Evolutionary conservation across 2,888 invertebrate species (phyloP).

Genomic region (Thumatha senex): DNA sequence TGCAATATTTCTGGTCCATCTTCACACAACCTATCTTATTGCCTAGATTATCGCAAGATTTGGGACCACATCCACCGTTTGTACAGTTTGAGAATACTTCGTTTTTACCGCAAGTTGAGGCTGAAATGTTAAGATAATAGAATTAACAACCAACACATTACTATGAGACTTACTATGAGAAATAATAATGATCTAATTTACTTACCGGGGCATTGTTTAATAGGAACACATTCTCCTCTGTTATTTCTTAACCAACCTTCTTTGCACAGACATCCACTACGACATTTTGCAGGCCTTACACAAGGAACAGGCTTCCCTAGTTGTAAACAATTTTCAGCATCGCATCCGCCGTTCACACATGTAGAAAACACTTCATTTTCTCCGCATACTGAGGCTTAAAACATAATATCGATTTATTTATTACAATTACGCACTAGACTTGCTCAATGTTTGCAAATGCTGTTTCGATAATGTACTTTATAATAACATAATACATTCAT

Average conservation of each 20-base stretch:
- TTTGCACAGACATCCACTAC: neutral
- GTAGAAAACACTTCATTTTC: conserved; percentile 33
- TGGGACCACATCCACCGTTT: conserved; percentile 13
- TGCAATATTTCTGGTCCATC: conserved; percentile 4
- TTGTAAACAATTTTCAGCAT: conserved; percentile 10
- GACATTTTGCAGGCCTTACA: neutral
- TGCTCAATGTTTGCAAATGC: too few relatives aligned
- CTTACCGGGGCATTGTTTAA: conserved; percentile 6
- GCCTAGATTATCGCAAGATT: conserved; percentile 9
- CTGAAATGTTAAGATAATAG: conserved; percentile 4
- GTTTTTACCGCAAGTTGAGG: conserved; percentile 13
- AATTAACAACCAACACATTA: neutral
- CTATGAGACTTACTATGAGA: too few relatives aligned
- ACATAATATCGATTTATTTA: neutral
- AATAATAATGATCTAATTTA: neutral
- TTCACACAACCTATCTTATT: conserved; percentile 6
- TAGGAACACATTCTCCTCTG: conserved; percentile 1
- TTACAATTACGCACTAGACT: too few relatives aligned
- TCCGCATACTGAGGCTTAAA: conserved; percentile 26
- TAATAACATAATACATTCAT: too few relatives aligned
- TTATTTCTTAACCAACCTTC: neutral
- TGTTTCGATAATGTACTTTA: too few relatives aligned
- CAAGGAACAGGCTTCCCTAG: neutral
- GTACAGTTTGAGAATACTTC: conserved; percentile 12
- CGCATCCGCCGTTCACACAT: conserved; percentile 47